Evolutionary conservation across 2,113 vertebrate species (phyloP), one percentile per base, ranked within the genome.

Genomic region (Aplodontia rufa): DNA sequence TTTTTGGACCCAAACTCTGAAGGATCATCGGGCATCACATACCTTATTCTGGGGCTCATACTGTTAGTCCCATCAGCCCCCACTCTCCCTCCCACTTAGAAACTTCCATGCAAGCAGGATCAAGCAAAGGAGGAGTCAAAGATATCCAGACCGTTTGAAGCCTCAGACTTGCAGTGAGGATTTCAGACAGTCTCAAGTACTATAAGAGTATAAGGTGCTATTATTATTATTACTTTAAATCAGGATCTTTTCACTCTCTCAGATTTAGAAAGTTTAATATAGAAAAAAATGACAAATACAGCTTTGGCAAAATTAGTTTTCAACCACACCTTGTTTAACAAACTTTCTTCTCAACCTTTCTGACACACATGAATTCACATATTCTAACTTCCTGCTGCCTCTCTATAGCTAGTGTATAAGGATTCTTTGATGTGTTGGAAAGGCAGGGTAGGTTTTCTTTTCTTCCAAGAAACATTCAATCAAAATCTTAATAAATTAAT

Each of bases 71-170:
- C 68, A 49, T 20, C 6, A 5, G 30, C 37, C 91, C 79, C 58
- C 84, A 20, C 49, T 51, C 72, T 45, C 92, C 94, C 87, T 75
- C 89, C 91, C 58, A 92, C 83, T 83, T 81, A 79, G 95, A 91
- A 84, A 76, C 93, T 86, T 90, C 68, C 93, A 97, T 96, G 97
- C 82, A 96, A 81, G 53, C 87, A 76, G 89, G 96, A 94, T 97
- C 96, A 95, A 87, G 93, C 53, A 17, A 71, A 86, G 85, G 11
- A 86, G 92, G 78, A 95, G 92, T 85, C 95, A 71, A 76, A 95
- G 94, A 68, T 37, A 81, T 13, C 68, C 87, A 69, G 93, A 88
- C 91, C 87, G 80, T 89, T 69, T 89, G 91, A 94, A 96, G 89
- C 95, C 83, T 47, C 53, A 55, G 92, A 42, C 66, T 58, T 28